Evolutionary conservation across 2,797 vertebrate genomes (phyloP), one percentile per base, ranked within the genome.

Genomic region (Podargus strigoides): DNA sequence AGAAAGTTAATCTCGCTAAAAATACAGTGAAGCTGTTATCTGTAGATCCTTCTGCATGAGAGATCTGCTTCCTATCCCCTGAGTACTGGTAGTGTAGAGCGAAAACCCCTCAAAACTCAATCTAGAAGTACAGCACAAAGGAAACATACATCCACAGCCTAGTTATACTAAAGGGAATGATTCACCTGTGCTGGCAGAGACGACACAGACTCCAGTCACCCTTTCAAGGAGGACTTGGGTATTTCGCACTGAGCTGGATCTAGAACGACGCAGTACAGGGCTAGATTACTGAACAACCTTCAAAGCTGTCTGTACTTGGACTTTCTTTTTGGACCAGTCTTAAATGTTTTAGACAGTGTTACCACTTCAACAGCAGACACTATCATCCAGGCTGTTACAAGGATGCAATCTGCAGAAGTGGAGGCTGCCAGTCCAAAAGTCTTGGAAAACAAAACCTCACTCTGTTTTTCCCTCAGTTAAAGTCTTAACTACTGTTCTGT

Each of bases 131-230:
- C 13, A 55, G 15, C 34, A 46, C 5, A 16, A 21, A 74, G 39
- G 59, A 32, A 7, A 56, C 1, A 0, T 3, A 6, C 0, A 2
- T 36, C 12, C 41, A 14, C 16, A 69, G 50, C 34, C 6, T 26
- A 18, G 32, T 7, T 7, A 10, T 62, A 23, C 17, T 36, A n/a
- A 68, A 24, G 8, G 44, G 39, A 81, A 16, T 16, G 46, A 42
- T 55, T 64, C 15, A 12, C 23, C 24, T n/a, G 6, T 7, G 8
- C 23, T 50, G 32, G 44, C 53, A 53, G 50, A 69, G 44, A 75
- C 68, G 30, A 56, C 3, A 7, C 1, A 44, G 46, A 22, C 7
- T 32, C 14, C 18, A 47, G 1, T 10, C 13, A 41, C 9, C 26
- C 86, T 36, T 32, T 78, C 39, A 47, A 30, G 70, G 44, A 72